Evolutionary conservation across 2,113 vertebrate species (phyloP).

Genomic region (Sitta europaea): DNA sequence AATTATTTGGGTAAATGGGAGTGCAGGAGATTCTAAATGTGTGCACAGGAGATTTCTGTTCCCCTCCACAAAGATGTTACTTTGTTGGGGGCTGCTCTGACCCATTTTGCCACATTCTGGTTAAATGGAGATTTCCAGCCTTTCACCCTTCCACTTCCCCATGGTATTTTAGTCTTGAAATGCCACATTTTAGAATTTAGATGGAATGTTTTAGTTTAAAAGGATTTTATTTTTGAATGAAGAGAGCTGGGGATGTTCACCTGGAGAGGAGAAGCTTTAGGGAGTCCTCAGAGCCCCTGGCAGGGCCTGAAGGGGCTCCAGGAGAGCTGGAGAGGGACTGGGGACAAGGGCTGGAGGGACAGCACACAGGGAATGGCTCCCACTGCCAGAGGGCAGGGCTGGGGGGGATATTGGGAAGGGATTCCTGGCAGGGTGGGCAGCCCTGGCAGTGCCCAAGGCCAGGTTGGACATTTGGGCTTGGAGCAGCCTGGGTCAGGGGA

Average conservation of each 20-base stretch:
- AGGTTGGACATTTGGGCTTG: neutral
- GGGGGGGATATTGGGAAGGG: neutral
- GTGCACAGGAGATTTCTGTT: neutral
- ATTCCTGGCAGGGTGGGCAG: neutral
- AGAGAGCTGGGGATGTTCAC: neutral
- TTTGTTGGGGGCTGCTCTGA: neutral
- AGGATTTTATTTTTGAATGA: neutral
- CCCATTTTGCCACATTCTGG: neutral
- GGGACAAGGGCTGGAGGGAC: neutral
- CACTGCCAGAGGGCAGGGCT: neutral
- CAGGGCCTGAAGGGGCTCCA: neutral
- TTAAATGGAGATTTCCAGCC: neutral
- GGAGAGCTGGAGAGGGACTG: neutral
- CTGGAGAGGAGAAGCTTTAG: neutral
- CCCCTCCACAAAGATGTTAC: neutral
- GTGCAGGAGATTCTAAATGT: neutral
- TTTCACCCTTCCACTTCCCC: neutral
- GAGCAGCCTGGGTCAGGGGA: neutral
- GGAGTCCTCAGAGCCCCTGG: accelerated
- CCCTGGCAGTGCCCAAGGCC: neutral
- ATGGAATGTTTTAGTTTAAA: neutral
- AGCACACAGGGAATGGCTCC: neutral
- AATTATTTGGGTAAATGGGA: neutral
- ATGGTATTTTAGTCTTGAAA: neutral
- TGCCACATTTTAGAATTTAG: neutral